Percentiles rank a stretch among this genome's conserved stretches.
These are phyloP conservation scores for Pheosia tremula DNA, from an alignment of 2,888 invertebrate species.

Conservation along the genomic window DNA sequence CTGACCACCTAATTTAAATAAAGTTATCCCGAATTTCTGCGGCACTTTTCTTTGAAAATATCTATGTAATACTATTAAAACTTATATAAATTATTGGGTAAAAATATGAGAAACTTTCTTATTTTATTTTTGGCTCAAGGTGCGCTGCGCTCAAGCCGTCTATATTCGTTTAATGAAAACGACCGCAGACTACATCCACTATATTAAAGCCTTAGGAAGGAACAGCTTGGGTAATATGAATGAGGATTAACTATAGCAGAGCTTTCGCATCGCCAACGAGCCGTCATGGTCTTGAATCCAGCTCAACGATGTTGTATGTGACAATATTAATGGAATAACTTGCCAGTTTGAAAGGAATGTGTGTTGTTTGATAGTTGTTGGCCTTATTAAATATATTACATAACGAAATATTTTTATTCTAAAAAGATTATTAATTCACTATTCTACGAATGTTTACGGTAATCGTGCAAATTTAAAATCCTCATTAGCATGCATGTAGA, in stretches of 20 bases:
- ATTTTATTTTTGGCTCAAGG: constrained; percentile 8
- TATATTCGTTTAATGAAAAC: constrained; percentile 36
- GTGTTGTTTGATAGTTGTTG: no score
- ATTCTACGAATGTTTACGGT: no score
- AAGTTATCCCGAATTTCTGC: no score
- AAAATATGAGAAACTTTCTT: background rate
- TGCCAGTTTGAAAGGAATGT: background rate
- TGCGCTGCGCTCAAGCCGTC: constrained; percentile 23
- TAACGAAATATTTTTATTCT: no score
- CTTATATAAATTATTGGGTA: background rate
- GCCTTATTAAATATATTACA: no score
- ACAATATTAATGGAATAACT: constrained; percentile 1
- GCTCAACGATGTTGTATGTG: constrained; percentile 17
- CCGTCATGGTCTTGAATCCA: constrained; percentile 21
- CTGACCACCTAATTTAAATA: no score
- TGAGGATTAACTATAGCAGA: constrained; percentile 31
- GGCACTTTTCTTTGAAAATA: no score
- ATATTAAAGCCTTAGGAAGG: constrained; percentile 34
- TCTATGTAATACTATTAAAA: no score
- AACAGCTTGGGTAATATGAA: constrained; percentile 28
- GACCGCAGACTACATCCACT: constrained; percentile 16
- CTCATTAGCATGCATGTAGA: constrained; percentile 4
- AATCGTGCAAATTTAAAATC: constrained; percentile 1
- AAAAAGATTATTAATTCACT: no score
- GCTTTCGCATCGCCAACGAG: constrained; percentile 23